Base-by-base conservation (phyloP, 2,113 vertebrate genomes). In the Hiodon tergisus region DNA sequence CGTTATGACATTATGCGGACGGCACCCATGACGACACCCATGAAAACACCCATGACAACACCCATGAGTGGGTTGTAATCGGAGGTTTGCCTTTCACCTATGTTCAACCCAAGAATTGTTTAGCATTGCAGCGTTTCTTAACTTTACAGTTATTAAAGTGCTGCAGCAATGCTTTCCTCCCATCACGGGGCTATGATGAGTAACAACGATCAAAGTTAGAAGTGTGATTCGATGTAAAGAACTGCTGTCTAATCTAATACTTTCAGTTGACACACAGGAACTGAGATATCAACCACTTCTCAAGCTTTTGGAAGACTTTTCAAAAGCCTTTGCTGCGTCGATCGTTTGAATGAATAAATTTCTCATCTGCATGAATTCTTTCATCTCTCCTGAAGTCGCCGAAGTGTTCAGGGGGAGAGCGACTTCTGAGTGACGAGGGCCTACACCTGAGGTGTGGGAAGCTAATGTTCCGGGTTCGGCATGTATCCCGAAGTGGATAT, bases 271-370 rank as follows among this genome's bases (percentile, higher is more conserved):
- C 48, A 10, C 17, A 6, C 58, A 13, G 74, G 16, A n/a, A 6
- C 51, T 55, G 50, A 50, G 60, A 76, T 71, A 69, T 70, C 58
- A 52, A 17, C 13, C 2, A 17, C 13, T 50, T 59, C 46, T 75
- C 50, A 0, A 31, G 48, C 47, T 62, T 46, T 69, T 67, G 50
- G 11, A 57, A 71, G 47, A 52, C 69, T 47, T 65, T 63, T 7
- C 53, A 17, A 14, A 2, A 9, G 13, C 50, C 50, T 46, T 71
- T 59, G 6, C 59, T 4, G 31, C 5, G 9, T 7, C 47, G 46
- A 54, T 58, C 57, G 61, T 58, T 6, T 48, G 51, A 55, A 71
- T 71, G 47, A 76, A 55, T 71, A 71, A 70, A 74, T 51, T 60
- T 66, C 53, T 53, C 61, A 74, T 71, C 14, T 8, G 13, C 47